A percentile compares a stretch with the other conserved stretches of the same genome.
phyloP scores from a whole-genome alignment of 1,140 invertebrate species.

The Cydia amplana region DNA sequence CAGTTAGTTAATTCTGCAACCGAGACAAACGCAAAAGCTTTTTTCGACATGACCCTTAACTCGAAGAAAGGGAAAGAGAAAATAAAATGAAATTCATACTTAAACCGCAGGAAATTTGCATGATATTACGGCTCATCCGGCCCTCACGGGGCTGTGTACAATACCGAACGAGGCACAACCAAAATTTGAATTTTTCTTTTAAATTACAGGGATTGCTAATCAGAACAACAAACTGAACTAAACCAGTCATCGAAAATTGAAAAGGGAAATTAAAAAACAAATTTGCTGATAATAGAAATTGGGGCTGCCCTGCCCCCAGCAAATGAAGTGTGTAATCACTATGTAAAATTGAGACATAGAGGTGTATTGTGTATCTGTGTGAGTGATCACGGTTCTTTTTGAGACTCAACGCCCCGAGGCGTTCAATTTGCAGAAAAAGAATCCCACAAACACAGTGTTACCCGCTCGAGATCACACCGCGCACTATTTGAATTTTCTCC shows the following conservation, averaged over 20 bases:
- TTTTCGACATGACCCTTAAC: conserved; percentile 51
- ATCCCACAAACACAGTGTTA: conserved; percentile 71
- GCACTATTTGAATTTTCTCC: conserved; percentile 78
- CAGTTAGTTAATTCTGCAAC: conserved; percentile 61
- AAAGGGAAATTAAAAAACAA: conserved; percentile 8
- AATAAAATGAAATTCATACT: conserved; percentile 65
- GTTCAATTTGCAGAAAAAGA: conserved; percentile 77
- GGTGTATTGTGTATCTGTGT: conserved; percentile 41
- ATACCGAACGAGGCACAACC: conserved; percentile 53
- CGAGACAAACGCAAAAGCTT: conserved; percentile 62
- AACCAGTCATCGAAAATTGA: conserved; percentile 18
- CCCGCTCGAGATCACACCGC: conserved; percentile 72
- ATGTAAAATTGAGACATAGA: conserved; percentile 52
- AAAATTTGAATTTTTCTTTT: conserved; percentile 50
- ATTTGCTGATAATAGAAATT: conserved; percentile 11
- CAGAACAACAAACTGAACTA: conserved; percentile 35
- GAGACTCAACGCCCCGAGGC: conserved; percentile 70
- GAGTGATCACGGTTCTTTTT: conserved; percentile 61
- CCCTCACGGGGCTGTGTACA: conserved; percentile 49
- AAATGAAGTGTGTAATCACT: conserved; percentile 69
- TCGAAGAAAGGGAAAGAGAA: conserved; percentile 57
- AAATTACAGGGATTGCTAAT: conserved; percentile 52
- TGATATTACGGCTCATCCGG: conserved; percentile 66
- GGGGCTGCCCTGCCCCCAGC: conserved; percentile 43
- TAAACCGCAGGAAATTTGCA: conserved; percentile 67